phyloP scores from a whole-genome alignment of 2,888 invertebrate genomes.

The Unio delphinus region DNA sequence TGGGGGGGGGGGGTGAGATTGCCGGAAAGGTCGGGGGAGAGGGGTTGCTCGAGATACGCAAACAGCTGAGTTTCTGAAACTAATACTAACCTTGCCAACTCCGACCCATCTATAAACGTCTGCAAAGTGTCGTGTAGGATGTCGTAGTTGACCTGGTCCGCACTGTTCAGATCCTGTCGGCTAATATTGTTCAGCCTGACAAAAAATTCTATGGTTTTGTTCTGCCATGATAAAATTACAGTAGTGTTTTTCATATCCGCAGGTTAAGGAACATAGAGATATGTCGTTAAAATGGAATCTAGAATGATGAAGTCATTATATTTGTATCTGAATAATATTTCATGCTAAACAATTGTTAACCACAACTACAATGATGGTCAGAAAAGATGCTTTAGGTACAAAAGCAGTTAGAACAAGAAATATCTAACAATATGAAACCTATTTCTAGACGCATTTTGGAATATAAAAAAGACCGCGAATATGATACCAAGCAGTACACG shows the following conservation, averaged over 20 bases:
- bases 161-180: constrained; percentile 5
- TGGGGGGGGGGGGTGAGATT: no score
- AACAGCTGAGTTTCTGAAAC: background rate
- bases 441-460: no score
- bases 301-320: no score
- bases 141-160: constrained; percentile 29
- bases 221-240: constrained; percentile 16
- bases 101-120: constrained; percentile 35
- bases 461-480: no score
- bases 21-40: no score
- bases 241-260: background rate
- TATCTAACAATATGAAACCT: no score
- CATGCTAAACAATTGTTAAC: no score
- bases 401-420: no score
- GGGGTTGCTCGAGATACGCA: background rate
- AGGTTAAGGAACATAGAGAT: background rate
- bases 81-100: constrained; percentile 34
- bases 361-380: no score
- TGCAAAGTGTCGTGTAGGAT: constrained; percentile 37
- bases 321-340: no score
- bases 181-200: constrained; percentile 12
- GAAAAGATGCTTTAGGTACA: no score
- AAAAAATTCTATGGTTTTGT: constrained; percentile 18
- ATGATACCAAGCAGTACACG: no score
- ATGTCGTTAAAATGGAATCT: background rate